Base-by-base conservation (phyloP, 2,797 vertebrate species). In the Erethizon dorsatum region DNA sequence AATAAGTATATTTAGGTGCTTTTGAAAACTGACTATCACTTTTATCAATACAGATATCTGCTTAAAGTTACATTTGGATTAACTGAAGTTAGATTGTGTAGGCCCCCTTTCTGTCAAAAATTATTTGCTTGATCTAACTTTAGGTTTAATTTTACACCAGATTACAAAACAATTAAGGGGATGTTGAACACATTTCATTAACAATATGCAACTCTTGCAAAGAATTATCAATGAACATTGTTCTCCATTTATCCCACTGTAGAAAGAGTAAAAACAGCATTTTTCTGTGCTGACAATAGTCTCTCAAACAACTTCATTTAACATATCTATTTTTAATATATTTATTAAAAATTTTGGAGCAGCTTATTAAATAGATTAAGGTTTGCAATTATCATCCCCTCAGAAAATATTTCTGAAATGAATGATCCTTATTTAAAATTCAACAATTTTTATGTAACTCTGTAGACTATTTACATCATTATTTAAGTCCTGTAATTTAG, bases 401-500 rank as follows among this genome's bases (percentile, higher is more conserved):
- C 59, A 67, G 41, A 88, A 91, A 95, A 82, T 67, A 67, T 56
- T 93, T 9, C 26, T 61, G n/a, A 86, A 90, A 83, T 79, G 17
- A 90, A 24, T 92, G 17, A 61, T 85, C 83, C 69, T 82, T 95
- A 9, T 41, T 33, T 63, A 83, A 96, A 92, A 94, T 73, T 26
- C 17, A 83, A 1, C 18, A 31, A 79, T 57, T 94, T 92, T 88
- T 88, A 41, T 67, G n/a, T 71, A 2, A 57, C n/a, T 59, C 2
- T 41, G 2, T 65, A 15, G 33, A 69, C 24, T 87, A 6, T 84
- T 89, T 10, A 56, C 11, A 52, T 86, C 13, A 75, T 85, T 75
- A 83, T 83, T 95, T 79, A 90, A 91, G 5, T 87, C 95, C 24
- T 61, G 54, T 2, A 89, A 88, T 85, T 90, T 96, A 77, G 45